Percentiles rank a stretch among this genome's conserved stretches.
phyloP scores from a whole-genome alignment of 92 coral and sea anemone species.

The Heliopora coerulea region DNA sequence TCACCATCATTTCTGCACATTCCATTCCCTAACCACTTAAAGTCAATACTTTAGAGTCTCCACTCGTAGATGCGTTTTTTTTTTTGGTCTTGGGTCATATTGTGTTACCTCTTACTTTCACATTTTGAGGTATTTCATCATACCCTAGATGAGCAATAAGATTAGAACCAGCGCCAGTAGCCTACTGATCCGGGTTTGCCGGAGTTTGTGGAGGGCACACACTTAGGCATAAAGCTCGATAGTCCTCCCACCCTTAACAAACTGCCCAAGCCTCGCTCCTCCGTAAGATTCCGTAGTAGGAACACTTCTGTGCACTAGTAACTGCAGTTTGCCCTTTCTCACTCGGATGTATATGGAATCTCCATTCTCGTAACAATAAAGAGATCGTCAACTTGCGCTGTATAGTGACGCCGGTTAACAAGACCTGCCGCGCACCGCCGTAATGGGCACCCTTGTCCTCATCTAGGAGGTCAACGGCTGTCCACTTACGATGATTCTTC shows the following conservation, averaged over 20 bases:
- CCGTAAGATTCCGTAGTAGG: not conserved
- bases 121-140: too few relatives aligned
- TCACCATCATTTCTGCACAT: too few relatives aligned
- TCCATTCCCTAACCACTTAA: too few relatives aligned
- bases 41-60: too few relatives aligned
- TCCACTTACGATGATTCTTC: not conserved
- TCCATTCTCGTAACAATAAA: not conserved
- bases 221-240: conserved; percentile 15
- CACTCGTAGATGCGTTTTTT: too few relatives aligned
- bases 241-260: conserved; percentile 16
- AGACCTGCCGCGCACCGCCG: conserved; percentile 15
- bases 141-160: too few relatives aligned
- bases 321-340: not conserved
- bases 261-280: not conserved
- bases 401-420: conserved; percentile 3
- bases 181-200: too few relatives aligned
- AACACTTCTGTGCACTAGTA: not conserved
- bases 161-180: too few relatives aligned
- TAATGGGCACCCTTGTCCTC: not conserved
- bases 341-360: not conserved
- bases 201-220: conserved; percentile 23
- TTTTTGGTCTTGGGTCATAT: too few relatives aligned
- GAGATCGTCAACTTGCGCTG: not conserved
- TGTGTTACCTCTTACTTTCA: too few relatives aligned
- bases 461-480: not conserved